Conservation (phyloP, 2,888 invertebrate genomes). For the Pseudococcus longispinus region DNA sequence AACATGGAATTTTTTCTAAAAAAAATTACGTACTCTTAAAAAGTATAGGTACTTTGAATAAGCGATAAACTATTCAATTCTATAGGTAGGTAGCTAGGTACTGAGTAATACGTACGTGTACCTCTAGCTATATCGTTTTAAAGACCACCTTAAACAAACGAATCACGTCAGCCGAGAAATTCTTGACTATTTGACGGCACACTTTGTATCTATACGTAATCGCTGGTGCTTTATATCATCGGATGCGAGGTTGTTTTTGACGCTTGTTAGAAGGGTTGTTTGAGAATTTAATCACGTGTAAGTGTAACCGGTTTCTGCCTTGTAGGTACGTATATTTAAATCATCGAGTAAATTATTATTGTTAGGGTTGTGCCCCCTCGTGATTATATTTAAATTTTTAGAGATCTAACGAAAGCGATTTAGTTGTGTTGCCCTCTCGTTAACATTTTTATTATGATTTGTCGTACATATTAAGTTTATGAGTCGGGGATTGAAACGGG, state of each 20-base stretch:
- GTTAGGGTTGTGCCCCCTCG: not conserved
- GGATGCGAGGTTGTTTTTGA: not conserved
- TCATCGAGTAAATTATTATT: not conserved
- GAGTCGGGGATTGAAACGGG: no score
- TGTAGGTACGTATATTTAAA: not conserved
- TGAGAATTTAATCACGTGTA: slow-evolving; percentile 19
- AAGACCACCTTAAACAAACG: not conserved
- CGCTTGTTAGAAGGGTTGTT: slow-evolving; percentile 5
- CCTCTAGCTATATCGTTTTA: not conserved
- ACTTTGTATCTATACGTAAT: not conserved
- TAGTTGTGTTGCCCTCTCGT: not conserved
- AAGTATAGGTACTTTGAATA: no score
- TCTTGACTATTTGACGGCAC: not conserved
- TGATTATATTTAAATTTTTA: not conserved
- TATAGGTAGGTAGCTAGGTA: not conserved
- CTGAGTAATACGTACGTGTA: not conserved
- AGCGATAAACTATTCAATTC: not conserved
- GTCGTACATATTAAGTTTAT: not conserved
- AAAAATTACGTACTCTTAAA: no score
- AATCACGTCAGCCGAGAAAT: not conserved
- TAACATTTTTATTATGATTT: not conserved
- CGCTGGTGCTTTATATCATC: not conserved
- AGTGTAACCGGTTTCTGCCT: not conserved
- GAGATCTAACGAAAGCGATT: not conserved
- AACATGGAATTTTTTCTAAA: no score